Conservation (phyloP, 2,113 vertebrate genomes). For the Phalacrocorax carbo region DNA sequence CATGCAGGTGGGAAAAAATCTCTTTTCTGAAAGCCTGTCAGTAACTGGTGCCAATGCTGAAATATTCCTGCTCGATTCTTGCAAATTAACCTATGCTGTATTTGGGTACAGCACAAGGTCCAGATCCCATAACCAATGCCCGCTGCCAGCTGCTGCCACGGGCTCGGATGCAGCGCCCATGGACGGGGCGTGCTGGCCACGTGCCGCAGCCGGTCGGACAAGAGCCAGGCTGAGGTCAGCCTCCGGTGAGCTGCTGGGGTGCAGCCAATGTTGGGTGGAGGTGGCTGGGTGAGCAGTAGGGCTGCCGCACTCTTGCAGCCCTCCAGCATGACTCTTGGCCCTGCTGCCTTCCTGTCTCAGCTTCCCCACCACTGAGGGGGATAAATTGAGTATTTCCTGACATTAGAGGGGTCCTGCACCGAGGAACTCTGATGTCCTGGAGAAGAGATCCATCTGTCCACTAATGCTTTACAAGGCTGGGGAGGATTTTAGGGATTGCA, state of each 20-base stretch:
- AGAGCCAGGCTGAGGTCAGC: background rate
- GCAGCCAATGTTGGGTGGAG: rapidly evolving
- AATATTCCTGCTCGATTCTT: background rate
- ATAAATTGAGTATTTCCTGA: background rate
- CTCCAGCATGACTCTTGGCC: background rate
- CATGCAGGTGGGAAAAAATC: constrained; percentile 53
- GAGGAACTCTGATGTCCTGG: background rate
- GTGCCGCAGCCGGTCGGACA: rapidly evolving
- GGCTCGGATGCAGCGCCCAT: rapidly evolving
- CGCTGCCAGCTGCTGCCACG: background rate
- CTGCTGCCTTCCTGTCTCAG: background rate
- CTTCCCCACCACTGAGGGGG: background rate
- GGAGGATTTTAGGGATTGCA: background rate
- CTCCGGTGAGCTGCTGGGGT: background rate
- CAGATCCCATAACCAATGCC: background rate
- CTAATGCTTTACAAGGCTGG: background rate
- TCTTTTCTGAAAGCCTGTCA: background rate
- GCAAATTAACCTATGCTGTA: background rate
- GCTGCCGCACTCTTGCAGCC: background rate
- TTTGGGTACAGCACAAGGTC: background rate
- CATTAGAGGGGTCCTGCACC: background rate
- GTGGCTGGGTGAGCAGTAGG: background rate
- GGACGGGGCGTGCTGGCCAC: rapidly evolving
- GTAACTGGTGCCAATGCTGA: background rate
- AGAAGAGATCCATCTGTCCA: background rate